phyloP scores from a whole-genome alignment of 2,797 vertebrate species.

The Neoniphon sammara region DNA sequence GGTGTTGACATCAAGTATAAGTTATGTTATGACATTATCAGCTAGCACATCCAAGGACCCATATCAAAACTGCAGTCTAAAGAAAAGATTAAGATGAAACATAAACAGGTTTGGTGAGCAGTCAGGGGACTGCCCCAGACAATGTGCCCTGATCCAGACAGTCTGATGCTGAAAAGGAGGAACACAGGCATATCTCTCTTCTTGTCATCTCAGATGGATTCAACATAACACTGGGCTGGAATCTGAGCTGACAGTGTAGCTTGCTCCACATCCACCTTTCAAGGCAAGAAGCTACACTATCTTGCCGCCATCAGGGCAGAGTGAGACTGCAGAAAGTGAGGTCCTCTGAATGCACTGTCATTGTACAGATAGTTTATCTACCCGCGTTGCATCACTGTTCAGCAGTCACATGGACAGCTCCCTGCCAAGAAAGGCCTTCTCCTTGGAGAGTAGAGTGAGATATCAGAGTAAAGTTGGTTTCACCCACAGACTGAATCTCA shows the following conservation, averaged over 20 bases:
- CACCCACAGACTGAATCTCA: conserved; percentile 66
- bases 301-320: conserved; percentile 45
- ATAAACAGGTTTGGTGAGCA: conserved; percentile 20
- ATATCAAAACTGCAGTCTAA: conserved; percentile 11
- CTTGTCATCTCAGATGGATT: conserved; percentile 41
- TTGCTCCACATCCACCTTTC: conserved; percentile 40
- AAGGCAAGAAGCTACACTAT: conserved; percentile 11
- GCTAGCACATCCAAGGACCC: conserved; percentile 5
- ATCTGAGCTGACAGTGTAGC: conserved; percentile 24
- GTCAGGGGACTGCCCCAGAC: conserved; percentile 9
- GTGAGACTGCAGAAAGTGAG: conserved; percentile 25
- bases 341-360: conserved; percentile 57
- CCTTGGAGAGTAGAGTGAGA: conserved; percentile 32
- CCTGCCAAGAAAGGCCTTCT: conserved; percentile 41
- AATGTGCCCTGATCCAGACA: conserved; percentile 13
- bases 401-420: conserved; percentile 54
- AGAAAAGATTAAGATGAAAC: conserved; percentile 14
- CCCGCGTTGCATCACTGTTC: conserved; percentile 66
- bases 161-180: conserved; percentile 1
- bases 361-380: conserved; percentile 59
- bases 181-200: neutral
- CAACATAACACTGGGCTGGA: conserved; percentile 12
- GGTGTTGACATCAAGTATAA: conserved; percentile 37
- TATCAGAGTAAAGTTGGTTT: conserved; percentile 44
- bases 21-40: conserved; percentile 17